Percentiles rank a stretch among this genome's conserved stretches.
Conservation (phyloP, 2,113 vertebrate genomes). For the Malurus alboscapulatus region DNA sequence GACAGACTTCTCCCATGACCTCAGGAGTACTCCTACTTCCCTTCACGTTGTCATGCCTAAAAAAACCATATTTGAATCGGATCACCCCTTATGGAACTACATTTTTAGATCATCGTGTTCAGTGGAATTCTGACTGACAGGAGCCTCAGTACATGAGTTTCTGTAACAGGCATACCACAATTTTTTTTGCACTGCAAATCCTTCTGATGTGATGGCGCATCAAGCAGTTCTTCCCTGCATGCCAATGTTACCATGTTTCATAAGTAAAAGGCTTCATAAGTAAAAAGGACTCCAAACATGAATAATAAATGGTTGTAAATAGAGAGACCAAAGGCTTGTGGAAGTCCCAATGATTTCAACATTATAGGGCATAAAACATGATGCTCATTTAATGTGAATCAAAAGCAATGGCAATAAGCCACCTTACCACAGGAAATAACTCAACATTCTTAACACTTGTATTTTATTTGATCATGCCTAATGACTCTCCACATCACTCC, state of each 20-base stretch:
- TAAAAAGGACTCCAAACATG: neutral
- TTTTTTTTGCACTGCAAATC: neutral
- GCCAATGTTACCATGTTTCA: neutral
- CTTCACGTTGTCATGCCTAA: neutral
- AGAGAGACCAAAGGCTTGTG: neutral
- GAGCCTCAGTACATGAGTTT: neutral
- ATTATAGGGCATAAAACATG: neutral
- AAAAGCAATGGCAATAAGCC: neutral
- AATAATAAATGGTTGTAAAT: neutral
- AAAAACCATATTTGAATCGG: neutral
- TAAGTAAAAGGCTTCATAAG: too few species aligned
- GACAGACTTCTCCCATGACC: neutral
- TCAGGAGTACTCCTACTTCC: neutral
- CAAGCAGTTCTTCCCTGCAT: neutral
- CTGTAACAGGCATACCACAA: accelerated
- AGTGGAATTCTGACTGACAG: neutral
- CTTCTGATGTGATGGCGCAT: neutral
- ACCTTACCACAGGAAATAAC: neutral
- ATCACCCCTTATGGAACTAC: neutral
- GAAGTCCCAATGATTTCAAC: neutral
- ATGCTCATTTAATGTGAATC: neutral
- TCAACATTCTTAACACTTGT: neutral
- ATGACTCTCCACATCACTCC: neutral
- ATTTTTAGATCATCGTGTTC: neutral
- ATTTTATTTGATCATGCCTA: neutral